A percentile compares a stretch with the other conserved stretches of the same genome.
Evolutionary conservation across 2,888 invertebrate species (phyloP).

Genomic region (Arctia plantaginis): DNA sequence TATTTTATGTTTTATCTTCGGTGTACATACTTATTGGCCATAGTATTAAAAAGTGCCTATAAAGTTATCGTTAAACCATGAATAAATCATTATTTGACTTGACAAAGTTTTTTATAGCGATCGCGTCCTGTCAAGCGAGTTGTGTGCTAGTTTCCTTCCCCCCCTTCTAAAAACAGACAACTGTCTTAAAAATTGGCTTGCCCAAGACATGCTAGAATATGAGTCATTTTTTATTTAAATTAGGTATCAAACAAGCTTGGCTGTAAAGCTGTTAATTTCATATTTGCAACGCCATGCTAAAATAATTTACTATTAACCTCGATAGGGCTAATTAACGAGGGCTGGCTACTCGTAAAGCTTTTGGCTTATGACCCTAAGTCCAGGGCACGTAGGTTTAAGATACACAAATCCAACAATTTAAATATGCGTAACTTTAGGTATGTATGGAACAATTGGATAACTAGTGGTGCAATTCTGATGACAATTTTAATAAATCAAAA

Average conservation of each 20-base stretch:
- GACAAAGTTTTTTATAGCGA: background rate
- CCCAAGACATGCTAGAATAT: no score
- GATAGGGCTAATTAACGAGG: slow-evolving; percentile 1
- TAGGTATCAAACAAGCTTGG: background rate
- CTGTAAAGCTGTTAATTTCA: background rate
- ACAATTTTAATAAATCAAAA: background rate
- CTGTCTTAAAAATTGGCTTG: background rate
- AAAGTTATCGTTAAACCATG: no score
- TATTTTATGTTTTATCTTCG: no score
- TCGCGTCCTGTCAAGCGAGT: background rate
- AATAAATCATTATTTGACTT: background rate
- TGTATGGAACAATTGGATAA: background rate
- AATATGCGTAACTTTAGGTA: background rate
- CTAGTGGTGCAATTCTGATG: background rate
- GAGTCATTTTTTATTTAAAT: background rate
- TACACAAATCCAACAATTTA: background rate
- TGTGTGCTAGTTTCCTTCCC: background rate
- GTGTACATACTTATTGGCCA: no score
- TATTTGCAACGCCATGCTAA: background rate
- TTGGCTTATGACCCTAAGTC: background rate
- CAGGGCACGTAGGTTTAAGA: background rate
- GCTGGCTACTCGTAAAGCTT: background rate
- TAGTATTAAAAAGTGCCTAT: no score
- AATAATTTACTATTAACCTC: background rate
- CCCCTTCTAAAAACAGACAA: background rate